Base-by-base conservation (phyloP, 2,113 vertebrate genomes). In the Caranx ignobilis region DNA sequence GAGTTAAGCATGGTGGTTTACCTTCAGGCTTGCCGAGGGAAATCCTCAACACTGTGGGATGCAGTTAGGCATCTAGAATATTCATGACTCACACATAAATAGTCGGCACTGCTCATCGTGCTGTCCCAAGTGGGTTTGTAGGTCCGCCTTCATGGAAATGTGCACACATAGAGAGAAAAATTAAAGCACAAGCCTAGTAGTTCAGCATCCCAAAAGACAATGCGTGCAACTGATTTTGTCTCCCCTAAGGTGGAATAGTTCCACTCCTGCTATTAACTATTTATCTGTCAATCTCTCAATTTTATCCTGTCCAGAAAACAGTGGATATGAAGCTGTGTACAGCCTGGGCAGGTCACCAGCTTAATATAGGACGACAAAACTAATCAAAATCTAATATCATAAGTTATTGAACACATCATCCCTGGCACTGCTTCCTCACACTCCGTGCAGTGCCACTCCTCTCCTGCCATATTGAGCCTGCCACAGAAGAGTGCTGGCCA, bases 51-150 rank as follows among this genome's bases (percentile, higher is more conserved):
- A 55, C 19, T 78, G 18, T 0, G 18, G 45, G 65, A 68, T 62
- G 45, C 59, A 78, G 68, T 83, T 73, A 75, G 32, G 15, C 45
- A 19, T 57, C 18, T 56, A 41, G 83, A 89, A 86, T 90, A 88
- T 88, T 86, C 75, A 88, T 84, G 79, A 75, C 34, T 73, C 47
- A 34, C 54, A 65, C 64, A 81, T 67, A 64, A 76, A 80, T 78
- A 75, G 52, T 75, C 65, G 47, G 56, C 32, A 2, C 13, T 3
- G 56, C n/a, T 21, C 55, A 37, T 48, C 8, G 1, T 6, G 1
- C 11, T 35, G 50, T 85, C 77, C 71, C 60, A 26, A 43, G 81
- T 61, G 71, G 45, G 39, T 71, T 70, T 57, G 34, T 43, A n/a
- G 35, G 11, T 50, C 16, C 3, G 47, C 43, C 61, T 63, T 70